Conservation (phyloP, 2,113 vertebrate species). For the Paracanthobrama guichenoti region DNA sequence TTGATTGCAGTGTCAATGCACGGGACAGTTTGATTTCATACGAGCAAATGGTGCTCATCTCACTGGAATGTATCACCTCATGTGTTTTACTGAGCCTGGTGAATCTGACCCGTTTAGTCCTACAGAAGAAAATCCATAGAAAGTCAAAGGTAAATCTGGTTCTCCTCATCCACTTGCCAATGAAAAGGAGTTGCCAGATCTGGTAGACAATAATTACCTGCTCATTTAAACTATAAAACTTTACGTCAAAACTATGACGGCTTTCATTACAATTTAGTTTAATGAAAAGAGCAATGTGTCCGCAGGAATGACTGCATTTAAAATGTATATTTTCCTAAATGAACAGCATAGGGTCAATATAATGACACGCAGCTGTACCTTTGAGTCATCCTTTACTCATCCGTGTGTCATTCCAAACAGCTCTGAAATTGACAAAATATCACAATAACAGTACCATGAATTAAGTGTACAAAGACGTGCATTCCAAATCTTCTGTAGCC, state of each 20-base stretch:
- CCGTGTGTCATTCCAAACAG: background rate
- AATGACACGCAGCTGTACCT: no score
- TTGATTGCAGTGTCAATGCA: background rate
- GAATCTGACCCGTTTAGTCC: background rate
- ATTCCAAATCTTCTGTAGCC: background rate
- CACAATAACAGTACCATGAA: background rate
- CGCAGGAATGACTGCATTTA: no score
- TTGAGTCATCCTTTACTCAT: background rate
- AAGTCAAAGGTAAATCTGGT: background rate
- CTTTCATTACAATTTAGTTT: background rate
- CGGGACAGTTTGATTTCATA: constrained; percentile 15
- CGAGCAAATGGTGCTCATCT: background rate
- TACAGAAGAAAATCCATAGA: background rate
- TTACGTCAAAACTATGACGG: background rate
- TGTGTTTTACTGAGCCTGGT: background rate
- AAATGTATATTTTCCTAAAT: background rate
- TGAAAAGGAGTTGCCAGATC: background rate
- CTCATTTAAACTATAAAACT: background rate
- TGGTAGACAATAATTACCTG: background rate
- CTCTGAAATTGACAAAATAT: background rate
- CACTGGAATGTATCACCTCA: constrained; percentile 4
- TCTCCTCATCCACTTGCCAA: background rate
- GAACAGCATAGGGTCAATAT: background rate
- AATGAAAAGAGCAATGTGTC: background rate
- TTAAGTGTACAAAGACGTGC: background rate